Evolutionary conservation across 2,797 vertebrate genomes (phyloP).

Genomic region (Melanotaenia parkinsoni): DNA sequence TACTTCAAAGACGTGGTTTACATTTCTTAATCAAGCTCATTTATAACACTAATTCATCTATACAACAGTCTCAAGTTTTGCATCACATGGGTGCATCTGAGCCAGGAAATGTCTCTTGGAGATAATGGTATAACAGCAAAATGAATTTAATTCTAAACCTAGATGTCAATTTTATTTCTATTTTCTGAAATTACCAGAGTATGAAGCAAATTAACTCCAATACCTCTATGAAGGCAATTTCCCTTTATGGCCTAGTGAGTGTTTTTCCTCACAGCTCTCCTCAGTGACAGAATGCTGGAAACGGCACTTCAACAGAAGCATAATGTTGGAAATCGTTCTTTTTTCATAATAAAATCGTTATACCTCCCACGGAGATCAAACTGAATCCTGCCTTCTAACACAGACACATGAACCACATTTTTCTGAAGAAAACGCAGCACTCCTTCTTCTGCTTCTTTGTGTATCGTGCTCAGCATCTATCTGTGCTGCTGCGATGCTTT

Average conservation of each 20-base stretch:
- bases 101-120: slow-evolving; percentile 36
- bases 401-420: slow-evolving; percentile 32
- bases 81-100: slow-evolving; percentile 36
- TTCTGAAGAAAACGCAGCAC: slow-evolving; percentile 44
- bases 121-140: slow-evolving; percentile 45
- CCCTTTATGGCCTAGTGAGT: slow-evolving; percentile 61
- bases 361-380: slow-evolving; percentile 67
- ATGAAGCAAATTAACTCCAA: slow-evolving; percentile 69
- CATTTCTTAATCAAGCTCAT: slow-evolving; percentile 45
- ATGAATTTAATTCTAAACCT: slow-evolving; percentile 57
- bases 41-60: slow-evolving; percentile 40
- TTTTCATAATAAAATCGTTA: slow-evolving; percentile 64
- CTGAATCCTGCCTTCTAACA: slow-evolving; percentile 47
- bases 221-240: slow-evolving; percentile 63
- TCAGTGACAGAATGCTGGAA: slow-evolving; percentile 62
- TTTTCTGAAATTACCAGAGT: slow-evolving; percentile 53
- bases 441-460: slow-evolving; percentile 39
- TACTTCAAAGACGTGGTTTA: slow-evolving; percentile 35
- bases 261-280: slow-evolving; percentile 58
- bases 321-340: slow-evolving; percentile 67
- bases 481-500: slow-evolving; percentile 27
- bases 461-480: slow-evolving; percentile 40
- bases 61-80: slow-evolving; percentile 41
- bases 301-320: slow-evolving; percentile 61
- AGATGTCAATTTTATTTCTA: slow-evolving; percentile 60